Evolutionary conservation across 2,888 invertebrate genomes (phyloP), one percentile per base, ranked within the genome.

Genomic region (Margaritifera margaritifera): DNA sequence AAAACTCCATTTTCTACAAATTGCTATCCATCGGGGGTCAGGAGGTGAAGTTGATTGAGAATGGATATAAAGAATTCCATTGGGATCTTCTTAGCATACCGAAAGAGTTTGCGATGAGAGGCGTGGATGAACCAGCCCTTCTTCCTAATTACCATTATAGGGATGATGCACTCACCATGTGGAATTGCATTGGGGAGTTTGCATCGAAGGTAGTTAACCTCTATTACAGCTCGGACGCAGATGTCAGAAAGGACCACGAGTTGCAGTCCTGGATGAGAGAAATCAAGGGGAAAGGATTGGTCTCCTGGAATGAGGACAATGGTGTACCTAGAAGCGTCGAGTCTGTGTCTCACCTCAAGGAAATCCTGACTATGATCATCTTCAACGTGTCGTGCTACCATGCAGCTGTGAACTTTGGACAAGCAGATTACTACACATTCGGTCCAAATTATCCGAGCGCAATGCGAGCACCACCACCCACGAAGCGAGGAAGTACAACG

Each of bases 371-470:
- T 22, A 74, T 71, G 62, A 69, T 74, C 54, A 72, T 77, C 11
- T 74, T 69, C 61, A 65, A 72, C 56, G 65, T 68, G 5, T 74
- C 74, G 31, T 71, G 68, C 25, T 77, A 66, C 27, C 77, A 77
- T 63, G 59, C 74, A 24, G 68, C 77, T 2, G 50, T 77, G 60
- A 77, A 77, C 64, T 77, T 74, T 63, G 64, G 72, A 6, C 77
- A 77, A 62, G 53, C 66, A 56, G 77, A 77, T 67, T 77, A 77
- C 63, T 74, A 69, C 55, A 67, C 63, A 55, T 77, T 74, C 53
- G 77, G 74, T 54, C 77, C 77, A 51, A 77, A 72, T 55, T 74
- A 77, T 62, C 77, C 77, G 31, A 66, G 74, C 52, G 72, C 66
- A 3, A 54, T 77, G 59, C 59, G 77, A 27, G 59, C 55, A 51